A percentile compares a stretch with the other conserved stretches of the same genome.
Evolutionary conservation across 37 sponge, comb jelly and placozoan species (phyloP).

Genomic region (Oopsacas minuta): DNA sequence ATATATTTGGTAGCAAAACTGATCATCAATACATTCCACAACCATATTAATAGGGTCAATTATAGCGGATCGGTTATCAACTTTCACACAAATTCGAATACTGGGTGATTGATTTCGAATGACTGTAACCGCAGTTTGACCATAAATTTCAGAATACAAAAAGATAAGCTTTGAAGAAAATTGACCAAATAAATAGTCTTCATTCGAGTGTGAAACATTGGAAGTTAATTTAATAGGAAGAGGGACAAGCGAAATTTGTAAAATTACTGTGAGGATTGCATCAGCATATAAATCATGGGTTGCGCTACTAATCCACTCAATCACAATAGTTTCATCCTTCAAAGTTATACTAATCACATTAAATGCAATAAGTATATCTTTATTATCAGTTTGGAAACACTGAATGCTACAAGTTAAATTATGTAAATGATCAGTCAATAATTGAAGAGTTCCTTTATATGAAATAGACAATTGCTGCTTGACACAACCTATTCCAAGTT

Average conservation of each 20-base stretch:
- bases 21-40: not conserved
- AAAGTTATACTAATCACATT: not conserved
- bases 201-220: not conserved
- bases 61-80: not conserved
- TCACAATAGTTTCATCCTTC: not conserved
- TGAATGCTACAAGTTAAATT: not conserved
- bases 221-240: conserved; percentile 23
- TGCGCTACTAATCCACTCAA: conserved; percentile 75
- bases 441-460: not conserved
- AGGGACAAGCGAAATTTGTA: conserved; percentile 55
- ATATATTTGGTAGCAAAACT: not conserved
- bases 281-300: conserved; percentile 95
- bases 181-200: not conserved
- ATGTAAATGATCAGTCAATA: not conserved
- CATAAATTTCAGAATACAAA: conserved; percentile 3
- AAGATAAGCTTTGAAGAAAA: not conserved
- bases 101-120: not conserved
- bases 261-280: conserved; percentile 73
- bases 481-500: not conserved
- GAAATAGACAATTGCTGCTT: not conserved
- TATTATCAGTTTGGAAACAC: not conserved
- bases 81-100: not conserved
- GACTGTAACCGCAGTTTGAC: not conserved
- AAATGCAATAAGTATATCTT: not conserved
- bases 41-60: conserved; percentile 6